Conservation (phyloP, 2,888 invertebrate species). For the Calameuta filiformis region DNA sequence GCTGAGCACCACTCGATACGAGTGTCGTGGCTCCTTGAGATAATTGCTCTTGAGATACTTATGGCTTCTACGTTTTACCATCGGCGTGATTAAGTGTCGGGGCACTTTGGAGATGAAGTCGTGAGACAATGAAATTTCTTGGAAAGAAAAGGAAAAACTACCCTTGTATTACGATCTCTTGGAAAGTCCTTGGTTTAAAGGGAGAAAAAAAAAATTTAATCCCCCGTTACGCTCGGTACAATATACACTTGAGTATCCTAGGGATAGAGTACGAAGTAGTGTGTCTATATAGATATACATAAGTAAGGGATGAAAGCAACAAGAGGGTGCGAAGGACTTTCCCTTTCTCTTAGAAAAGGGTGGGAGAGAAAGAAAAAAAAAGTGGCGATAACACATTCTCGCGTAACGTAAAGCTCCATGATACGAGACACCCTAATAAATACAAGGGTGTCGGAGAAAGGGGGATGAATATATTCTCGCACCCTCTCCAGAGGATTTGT, state of each 20-base stretch:
- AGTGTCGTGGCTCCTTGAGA: not conserved
- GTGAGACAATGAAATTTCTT: not conserved
- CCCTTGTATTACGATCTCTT: not conserved
- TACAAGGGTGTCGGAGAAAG: not conserved
- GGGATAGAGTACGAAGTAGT: not conserved
- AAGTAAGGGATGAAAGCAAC: not conserved
- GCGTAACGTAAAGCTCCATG: not conserved
- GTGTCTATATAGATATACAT: too few species aligned
- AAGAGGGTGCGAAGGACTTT: not conserved
- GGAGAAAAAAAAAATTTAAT: not conserved
- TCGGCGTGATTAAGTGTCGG: not conserved
- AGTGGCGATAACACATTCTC: not conserved
- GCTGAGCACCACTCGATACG: conserved; percentile 6
- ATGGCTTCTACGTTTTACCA: not conserved
- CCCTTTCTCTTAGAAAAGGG: not conserved
- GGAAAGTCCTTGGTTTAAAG: not conserved
- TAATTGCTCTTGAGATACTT: not conserved
- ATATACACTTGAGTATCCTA: not conserved
- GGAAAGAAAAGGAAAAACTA: not conserved
- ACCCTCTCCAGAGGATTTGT: not conserved
- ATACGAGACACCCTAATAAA: not conserved
- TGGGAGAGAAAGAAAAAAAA: not conserved
- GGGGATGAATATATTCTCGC: not conserved
- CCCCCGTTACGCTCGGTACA: not conserved
- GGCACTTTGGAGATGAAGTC: not conserved